Base-by-base conservation (phyloP, 2,113 vertebrate genomes). In the Riparia riparia region DNA sequence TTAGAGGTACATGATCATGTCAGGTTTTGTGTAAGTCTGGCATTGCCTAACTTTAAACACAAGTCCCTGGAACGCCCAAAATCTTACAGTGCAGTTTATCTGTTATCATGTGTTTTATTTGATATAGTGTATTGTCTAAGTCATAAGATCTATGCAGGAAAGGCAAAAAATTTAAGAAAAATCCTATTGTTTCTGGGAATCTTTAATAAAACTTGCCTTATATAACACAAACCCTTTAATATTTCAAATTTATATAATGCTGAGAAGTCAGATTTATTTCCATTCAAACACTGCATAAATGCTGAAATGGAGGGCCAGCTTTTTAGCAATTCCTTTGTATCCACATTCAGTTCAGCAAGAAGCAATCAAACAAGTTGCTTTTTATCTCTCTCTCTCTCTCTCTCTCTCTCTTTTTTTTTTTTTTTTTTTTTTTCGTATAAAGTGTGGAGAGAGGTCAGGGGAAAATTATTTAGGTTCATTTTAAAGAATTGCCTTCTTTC, bases 401-500 rank as follows among this genome's bases (percentile, higher is more conserved):
- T 37, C 37, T 37, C 37, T 37, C 37, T 37, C 37, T 37, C 8
- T 86, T 37, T 37, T 82, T 64, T 77, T 12, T 82, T 73, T 37
- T 86, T 86, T 86, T 37, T 8, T 37, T 37, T 37, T 82, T 64
- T 77, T 12, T 82, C 70, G 28, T 53, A 41, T 41, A 32, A 90
- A 90, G 53, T 63, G 72, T 80, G 25, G 71, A 45, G 65, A 87
- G 78, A 91, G 73, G 71, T 95, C 82, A 87, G 18, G 58, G 54
- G 51, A 88, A 78, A 90, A 94, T 96, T 88, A 91, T 91, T 91
- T 72, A 47, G 47, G 25, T 90, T 91, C 60, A 63, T 94, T 96
- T 95, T 81, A 86, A 96, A 97, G 66, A 91, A 93, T 66, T 77
- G 44, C 34, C 47, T 95, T 90, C 70, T 94, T 91, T 94, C 61